phyloP scores from a whole-genome alignment of 2,113 vertebrate species.

The Lampris incognitus region DNA sequence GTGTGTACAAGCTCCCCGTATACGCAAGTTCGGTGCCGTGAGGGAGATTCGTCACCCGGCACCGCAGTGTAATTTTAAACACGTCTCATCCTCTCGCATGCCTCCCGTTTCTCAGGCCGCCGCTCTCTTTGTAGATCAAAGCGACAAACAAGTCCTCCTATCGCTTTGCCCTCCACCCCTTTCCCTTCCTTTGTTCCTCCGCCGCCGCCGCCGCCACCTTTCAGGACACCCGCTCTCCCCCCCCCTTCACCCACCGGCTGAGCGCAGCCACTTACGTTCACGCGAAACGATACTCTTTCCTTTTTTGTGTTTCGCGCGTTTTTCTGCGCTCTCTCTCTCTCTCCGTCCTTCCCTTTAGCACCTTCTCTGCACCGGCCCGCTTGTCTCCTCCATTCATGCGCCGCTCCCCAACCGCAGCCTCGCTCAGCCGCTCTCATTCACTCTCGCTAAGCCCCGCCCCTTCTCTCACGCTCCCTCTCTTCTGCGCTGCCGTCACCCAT shows the following conservation, averaged over 20 bases:
- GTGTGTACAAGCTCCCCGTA: constrained; percentile 2
- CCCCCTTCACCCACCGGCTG: too few relatives aligned
- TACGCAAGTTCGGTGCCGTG: too few relatives aligned
- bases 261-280: too few relatives aligned
- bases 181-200: constrained; percentile 41
- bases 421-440: constrained; percentile 12
- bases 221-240: too few relatives aligned
- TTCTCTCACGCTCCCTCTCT: constrained; percentile 11
- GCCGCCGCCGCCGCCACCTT: constrained; percentile 35
- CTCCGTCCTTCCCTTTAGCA: constrained; percentile 27
- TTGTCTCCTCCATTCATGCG: constrained; percentile 17
- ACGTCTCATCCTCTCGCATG: constrained; percentile 75
- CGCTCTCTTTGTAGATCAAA: constrained; percentile 77
- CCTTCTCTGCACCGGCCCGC: not conserved
- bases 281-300: too few relatives aligned
- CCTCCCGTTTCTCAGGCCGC: constrained; percentile 68
- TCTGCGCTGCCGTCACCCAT: constrained; percentile 50
- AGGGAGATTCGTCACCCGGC: not conserved
- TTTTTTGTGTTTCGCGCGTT: not conserved
- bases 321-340: constrained; percentile 53
- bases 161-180: constrained; percentile 41
- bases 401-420: not conserved
- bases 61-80: constrained; percentile 67
- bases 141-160: constrained; percentile 61
- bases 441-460: constrained; percentile 3